These are phyloP conservation scores for Dioctria rufipes DNA, from an alignment of 2,888 invertebrate species.

Conservation along the genomic window DNA sequence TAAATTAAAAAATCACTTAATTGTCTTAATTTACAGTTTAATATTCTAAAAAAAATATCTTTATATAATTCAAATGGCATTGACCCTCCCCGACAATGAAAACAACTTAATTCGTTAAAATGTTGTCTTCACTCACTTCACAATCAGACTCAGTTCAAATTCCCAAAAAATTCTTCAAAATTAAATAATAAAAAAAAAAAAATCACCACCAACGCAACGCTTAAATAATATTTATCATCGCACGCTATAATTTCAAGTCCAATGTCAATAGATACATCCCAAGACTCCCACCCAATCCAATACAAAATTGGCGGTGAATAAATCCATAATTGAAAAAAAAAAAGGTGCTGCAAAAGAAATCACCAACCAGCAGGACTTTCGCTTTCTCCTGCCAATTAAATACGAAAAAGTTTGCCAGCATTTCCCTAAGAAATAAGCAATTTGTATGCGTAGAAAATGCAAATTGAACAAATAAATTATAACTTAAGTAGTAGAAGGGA, in stretches of 20 bases:
- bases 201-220: too few species aligned
- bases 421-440: constrained; percentile 23
- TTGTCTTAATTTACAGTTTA: too few species aligned
- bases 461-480: constrained; percentile 18
- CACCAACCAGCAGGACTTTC: constrained; percentile 39
- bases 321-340: constrained; percentile 10
- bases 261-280: not conserved
- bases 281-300: not conserved
- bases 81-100: too few species aligned
- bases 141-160: too few species aligned
- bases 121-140: too few species aligned
- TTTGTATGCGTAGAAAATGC: constrained; percentile 41
- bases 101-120: too few species aligned
- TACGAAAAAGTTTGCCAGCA: constrained; percentile 28
- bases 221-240: too few species aligned
- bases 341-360: not conserved
- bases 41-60: too few species aligned
- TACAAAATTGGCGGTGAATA: constrained; percentile 13
- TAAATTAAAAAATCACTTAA: too few species aligned
- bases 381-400: constrained; percentile 37
- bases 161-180: too few species aligned
- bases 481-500: not conserved
- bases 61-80: too few species aligned
- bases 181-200: too few species aligned
- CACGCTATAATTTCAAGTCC: not conserved